phyloP scores from a whole-genome alignment of 2,888 invertebrate genomes.

The Shargacucullia verbasci region DNA sequence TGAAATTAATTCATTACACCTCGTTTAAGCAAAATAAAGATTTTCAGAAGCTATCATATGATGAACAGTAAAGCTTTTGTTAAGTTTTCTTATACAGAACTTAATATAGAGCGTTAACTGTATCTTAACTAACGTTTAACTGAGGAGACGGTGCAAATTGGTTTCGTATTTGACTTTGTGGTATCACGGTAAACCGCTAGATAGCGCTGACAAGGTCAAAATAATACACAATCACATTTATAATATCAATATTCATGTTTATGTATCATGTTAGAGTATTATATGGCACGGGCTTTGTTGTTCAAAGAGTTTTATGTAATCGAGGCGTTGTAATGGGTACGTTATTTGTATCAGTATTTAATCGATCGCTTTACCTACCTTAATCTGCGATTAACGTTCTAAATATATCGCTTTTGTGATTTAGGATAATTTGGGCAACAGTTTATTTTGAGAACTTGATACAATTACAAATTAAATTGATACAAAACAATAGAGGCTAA shows the following conservation, averaged over 20 bases:
- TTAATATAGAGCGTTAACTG: background rate
- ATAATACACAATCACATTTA: conserved; percentile 46
- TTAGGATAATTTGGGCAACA: conserved; percentile 9
- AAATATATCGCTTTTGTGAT: conserved; percentile 16
- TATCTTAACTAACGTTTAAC: background rate
- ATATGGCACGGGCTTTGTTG: conserved; percentile 49
- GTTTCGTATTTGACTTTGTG: conserved; percentile 34
- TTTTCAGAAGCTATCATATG: background rate
- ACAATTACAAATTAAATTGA: conserved; percentile 1
- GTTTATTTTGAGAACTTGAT: conserved; percentile 9
- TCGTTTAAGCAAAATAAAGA: conserved; percentile 1
- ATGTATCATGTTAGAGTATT: conserved; percentile 45
- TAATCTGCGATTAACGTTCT: conserved; percentile 13
- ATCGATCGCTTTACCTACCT: conserved; percentile 17
- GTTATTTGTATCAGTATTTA: conserved; percentile 38
- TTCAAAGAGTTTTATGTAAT: conserved; percentile 52
- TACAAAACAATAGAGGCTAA: conserved; percentile 13
- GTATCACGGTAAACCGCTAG: conserved; percentile 57
- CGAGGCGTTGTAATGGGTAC: conserved; percentile 22
- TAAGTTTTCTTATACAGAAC: conserved; percentile 3
- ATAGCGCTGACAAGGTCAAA: conserved; percentile 65
- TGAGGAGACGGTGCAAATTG: conserved; percentile 9
- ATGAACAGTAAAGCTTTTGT: background rate
- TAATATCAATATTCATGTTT: conserved; percentile 58
- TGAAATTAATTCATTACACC: conserved; percentile 12